Conservation (phyloP, 2,888 invertebrate genomes). For the Tanytarsus gracilentus region DNA sequence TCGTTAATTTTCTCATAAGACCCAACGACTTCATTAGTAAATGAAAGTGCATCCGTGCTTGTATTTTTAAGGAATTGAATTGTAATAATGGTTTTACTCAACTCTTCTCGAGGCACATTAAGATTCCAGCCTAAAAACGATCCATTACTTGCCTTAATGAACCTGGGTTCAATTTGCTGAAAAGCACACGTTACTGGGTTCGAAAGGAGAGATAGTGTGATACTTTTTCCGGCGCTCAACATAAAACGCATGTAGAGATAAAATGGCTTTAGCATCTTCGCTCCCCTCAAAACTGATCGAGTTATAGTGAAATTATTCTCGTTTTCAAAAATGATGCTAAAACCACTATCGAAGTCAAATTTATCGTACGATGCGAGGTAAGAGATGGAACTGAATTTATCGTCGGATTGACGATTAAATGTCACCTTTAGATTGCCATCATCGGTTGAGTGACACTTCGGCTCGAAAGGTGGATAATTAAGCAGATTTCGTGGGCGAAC, state of each 20-base stretch:
- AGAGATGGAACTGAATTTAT: neutral
- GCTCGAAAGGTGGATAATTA: constrained; percentile 34
- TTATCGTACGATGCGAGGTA: no score
- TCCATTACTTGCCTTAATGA: constrained; percentile 22
- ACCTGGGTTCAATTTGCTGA: constrained; percentile 39
- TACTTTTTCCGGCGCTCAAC: neutral
- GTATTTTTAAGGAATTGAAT: constrained; percentile 32
- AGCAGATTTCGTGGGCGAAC: constrained; percentile 34
- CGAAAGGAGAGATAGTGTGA: constrained; percentile 37
- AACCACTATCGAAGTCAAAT: no score
- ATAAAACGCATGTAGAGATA: constrained; percentile 2
- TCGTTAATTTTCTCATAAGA: constrained; percentile 30
- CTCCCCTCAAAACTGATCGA: neutral
- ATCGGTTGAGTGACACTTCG: constrained; percentile 41
- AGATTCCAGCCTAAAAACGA: constrained; percentile 33
- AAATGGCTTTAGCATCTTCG: constrained; percentile 15
- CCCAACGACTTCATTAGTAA: constrained; percentile 31
- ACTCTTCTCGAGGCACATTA: constrained; percentile 7
- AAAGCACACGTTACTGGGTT: constrained; percentile 40
- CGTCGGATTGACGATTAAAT: constrained; percentile 35
- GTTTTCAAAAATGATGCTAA: neutral
- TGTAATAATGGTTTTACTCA: constrained; percentile 30
- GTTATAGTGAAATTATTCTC: neutral
- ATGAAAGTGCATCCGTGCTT: constrained; percentile 30
- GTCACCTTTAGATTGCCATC: constrained; percentile 41